Evolutionary conservation across 2,888 invertebrate genomes (phyloP), one percentile per base, ranked within the genome.

Genomic region (Allophyes oxyacanthae): DNA sequence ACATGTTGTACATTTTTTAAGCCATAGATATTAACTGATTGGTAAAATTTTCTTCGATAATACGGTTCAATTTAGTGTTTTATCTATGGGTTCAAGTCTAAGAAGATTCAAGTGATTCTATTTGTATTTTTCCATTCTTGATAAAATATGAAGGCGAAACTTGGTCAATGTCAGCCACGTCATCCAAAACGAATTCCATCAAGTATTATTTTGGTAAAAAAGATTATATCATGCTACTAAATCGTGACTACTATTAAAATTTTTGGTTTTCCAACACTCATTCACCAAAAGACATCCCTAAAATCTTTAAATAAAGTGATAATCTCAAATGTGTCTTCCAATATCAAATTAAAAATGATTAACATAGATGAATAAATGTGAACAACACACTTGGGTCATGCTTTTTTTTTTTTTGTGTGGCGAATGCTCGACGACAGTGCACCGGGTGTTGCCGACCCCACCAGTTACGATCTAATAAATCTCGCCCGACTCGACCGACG

Each of bases 391-490:
- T 54, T 46, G 46, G 58, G 74, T 64, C 70, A 63, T 69, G 71
- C 57, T 73, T 73, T 56, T 67, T 43, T 63, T 77, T 67, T 43
- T 79, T 82, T 80, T 70, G 46, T 49, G 58, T 61, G 75, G 74
- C 67, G 67, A 80, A 79, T 77, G 81, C 80, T 80, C 86, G 86
- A 77, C 83, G 84, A 82, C 82, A 79, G 59, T 66, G 74, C 76
- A 79, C 78, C 83, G 84, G 81, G 85, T 85, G 85, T 79, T 78
- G 86, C 81, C 88, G 89, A 87, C 90, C 90, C 88, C 88, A 80
- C 84, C 83, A 84, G 90, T 92, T 92, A 92, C 91, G 91, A 90
- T 91, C 92, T 90, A 92, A 92, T 92, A 92, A 92, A 92, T 92
- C 91, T 89, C 81, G 84, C 84, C 77, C 78, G 79, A 74, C 75